These are phyloP conservation scores for Schizaphis graminum DNA, from an alignment of 2,888 invertebrate species.

Conservation along the genomic window DNA sequence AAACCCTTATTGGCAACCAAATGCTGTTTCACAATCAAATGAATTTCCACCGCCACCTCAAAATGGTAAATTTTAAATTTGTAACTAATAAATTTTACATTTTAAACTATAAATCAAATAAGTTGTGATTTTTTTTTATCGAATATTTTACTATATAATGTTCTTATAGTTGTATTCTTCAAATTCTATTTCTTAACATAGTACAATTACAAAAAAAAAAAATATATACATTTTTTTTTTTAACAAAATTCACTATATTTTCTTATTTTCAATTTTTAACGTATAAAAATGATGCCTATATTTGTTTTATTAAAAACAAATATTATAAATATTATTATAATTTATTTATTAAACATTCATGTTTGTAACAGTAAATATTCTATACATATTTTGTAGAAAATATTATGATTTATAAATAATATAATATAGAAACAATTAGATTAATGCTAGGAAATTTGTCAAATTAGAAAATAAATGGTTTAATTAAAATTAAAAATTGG, in stretches of 20 bases:
- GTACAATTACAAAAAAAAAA: conserved; percentile 9
- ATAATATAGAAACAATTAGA: conserved; percentile 1
- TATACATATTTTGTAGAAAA: conserved; percentile 4
- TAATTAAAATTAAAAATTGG: neutral
- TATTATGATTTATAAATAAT: conserved; percentile 17
- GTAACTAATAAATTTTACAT: neutral
- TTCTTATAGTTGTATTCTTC: conserved; percentile 49
- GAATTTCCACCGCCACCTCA: conserved; percentile 32
- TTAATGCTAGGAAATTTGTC: conserved; percentile 12
- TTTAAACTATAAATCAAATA: neutral
- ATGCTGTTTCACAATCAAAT: conserved; percentile 36
- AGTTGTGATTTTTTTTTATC: conserved; percentile 44
- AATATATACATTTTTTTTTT: conserved; percentile 1
- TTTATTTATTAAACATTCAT: neutral
- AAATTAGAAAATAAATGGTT: conserved; percentile 29
- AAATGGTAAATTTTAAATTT: conserved; percentile 58
- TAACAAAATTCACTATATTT: neutral
- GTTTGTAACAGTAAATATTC: neutral
- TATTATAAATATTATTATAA: neutral
- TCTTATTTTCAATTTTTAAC: conserved; percentile 34
- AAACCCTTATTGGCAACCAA: conserved; percentile 58
- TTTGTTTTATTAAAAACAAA: conserved; percentile 37
- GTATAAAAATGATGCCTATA: neutral
- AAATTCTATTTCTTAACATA: conserved; percentile 17
- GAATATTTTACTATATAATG: neutral